Base-by-base conservation (phyloP, 2,888 invertebrate genomes). In the Marronus borbonicus region DNA sequence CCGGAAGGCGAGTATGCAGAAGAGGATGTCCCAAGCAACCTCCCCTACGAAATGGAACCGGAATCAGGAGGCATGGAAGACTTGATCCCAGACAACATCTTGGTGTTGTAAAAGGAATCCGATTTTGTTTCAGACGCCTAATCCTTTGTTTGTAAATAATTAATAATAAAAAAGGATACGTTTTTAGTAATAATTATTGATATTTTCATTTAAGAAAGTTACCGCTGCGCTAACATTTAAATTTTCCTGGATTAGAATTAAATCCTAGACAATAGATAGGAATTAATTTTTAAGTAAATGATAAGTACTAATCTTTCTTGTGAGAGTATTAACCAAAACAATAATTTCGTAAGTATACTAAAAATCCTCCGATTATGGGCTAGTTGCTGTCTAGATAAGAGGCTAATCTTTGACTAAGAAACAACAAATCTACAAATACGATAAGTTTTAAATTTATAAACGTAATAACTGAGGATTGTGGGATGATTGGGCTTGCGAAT, bases 81-180 rank as follows among this genome's bases (percentile, higher is more conserved):
- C 8, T 44, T 44, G 44, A 24, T 52, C 49, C 78, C 78, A 36
- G 72, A 77, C 3, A 24, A 66, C 39, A 12, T 28, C 12, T 55
- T 52, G 49, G 68, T 68, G 52, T 68, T 68, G 17, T 68, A 68
- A 50, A 68, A 68, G 24, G 49, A 14, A 20, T 62, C 4, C 14
- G 14, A 12, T 28, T 62, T 28, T 4, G 14, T n/a, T 10, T 31
- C 12, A 14, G 17, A 68, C 28, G n/a, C 50, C 49, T 68, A 50
- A 66, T 68, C 50, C 49, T 28, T 50, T 50, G 50, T 24, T 58
- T 68, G 68, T 68, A 68, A 68, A 49, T 62, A 62, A 68, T 68
- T 68, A 68, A 68, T 68, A 68, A 68, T 44, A 44, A 44, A 44
- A 12, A 44, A 8, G 44, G 44, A 44, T 44, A 12, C 44, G 44